Evolutionary conservation across 2,888 invertebrate genomes (phyloP), one percentile per base, ranked within the genome.

Genomic region (Phyto melanocephala): DNA sequence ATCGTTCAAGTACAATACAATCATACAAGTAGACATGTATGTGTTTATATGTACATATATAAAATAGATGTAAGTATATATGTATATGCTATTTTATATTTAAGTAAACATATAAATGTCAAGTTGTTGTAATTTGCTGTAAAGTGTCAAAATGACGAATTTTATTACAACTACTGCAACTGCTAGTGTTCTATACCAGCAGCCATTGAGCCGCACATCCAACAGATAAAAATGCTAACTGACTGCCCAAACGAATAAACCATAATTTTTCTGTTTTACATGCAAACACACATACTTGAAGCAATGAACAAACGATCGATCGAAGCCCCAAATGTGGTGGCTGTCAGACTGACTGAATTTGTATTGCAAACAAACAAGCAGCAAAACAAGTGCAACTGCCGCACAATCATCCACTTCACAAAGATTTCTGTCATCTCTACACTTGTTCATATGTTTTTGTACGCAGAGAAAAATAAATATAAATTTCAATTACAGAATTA

Each of bases 101-200:
- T 77, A 54, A 71, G 47, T 68, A 50, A 37, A 65, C 70, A 33
- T 35, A 75, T 75, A 74, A 71, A 79, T 82, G 79, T 76, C 70
- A 79, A 75, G 79, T 79, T 79, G 70, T 71, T 72, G 76, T 81
- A 67, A 77, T 81, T 67, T 77, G 71, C 68, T 78, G 75, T 82
- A 79, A 82, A 76, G 79, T 79, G 78, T 82, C 82, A 79, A 82
- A 79, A 71, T 74, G 74, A 82, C 54, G 82, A 75, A 75, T 79
- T 79, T 79, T 75, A 79, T 75, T 79, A 70, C 81, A 68, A 72
- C 79, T 60, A 70, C 68, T 65, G 35, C 45, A 47, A 42, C 47
- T 58, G 50, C 56, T 71, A 28, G 3, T 6, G 33, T 63, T 80
- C 22, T 42, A n/a, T n/a, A 42, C 74, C 35, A 60, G 58, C 56